These are phyloP conservation scores for Neosilurus hyrtlii DNA, from an alignment of 2,797 vertebrate genomes.

Conservation along the genomic window DNA sequence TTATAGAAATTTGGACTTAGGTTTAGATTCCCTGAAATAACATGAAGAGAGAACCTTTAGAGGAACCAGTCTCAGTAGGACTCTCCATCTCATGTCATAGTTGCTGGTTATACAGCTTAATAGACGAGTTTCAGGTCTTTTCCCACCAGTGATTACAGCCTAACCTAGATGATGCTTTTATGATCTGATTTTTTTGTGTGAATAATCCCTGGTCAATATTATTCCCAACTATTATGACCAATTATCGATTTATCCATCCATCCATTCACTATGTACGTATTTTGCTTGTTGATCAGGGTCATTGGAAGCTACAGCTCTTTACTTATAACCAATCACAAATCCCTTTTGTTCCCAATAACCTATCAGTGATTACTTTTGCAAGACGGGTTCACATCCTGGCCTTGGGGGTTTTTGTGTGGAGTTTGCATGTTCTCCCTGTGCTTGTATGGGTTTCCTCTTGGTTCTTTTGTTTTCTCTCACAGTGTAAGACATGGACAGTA, in stretches of 20 bases:
- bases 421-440: too few species aligned
- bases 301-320: too few species aligned
- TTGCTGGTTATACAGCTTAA: neutral
- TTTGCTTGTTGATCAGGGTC: too few species aligned
- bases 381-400: too few species aligned
- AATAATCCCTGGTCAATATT: neutral
- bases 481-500: too few species aligned
- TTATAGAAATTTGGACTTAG: neutral
- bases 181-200: neutral
- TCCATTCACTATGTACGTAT: too few species aligned
- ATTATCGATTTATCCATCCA: neutral
- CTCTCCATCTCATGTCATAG: neutral
- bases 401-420: too few species aligned
- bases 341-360: neutral
- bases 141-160: neutral
- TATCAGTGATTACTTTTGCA: too few species aligned
- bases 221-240: neutral
- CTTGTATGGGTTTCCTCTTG: too few species aligned
- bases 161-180: neutral
- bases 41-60: neutral
- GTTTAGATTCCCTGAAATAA: neutral
- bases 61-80: neutral
- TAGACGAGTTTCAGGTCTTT: neutral
- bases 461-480: too few species aligned
- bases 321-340: neutral